A percentile compares a stretch with the other conserved stretches of the same genome.
phyloP scores from a whole-genome alignment of 2,888 invertebrate genomes.

The Lissonota sp. region DNA sequence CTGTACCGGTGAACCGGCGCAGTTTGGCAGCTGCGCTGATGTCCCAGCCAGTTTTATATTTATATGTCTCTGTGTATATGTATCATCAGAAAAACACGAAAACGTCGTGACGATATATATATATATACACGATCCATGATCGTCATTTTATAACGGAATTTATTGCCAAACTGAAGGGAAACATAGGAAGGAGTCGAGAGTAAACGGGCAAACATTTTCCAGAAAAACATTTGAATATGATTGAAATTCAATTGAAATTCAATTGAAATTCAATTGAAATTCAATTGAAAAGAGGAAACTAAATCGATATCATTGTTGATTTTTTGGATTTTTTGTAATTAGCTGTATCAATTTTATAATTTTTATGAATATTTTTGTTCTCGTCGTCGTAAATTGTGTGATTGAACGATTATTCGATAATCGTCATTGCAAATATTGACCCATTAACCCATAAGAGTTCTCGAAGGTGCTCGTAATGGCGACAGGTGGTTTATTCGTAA shows the following conservation, averaged over 20 bases:
- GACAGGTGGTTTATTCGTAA: constrained; percentile 22
- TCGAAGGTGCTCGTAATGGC: background rate
- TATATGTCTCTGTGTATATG: background rate
- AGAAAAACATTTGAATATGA: background rate
- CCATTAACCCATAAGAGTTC: background rate
- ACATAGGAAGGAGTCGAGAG: background rate
- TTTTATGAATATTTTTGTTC: no score
- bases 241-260: no score
- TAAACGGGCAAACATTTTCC: background rate
- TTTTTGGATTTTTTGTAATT: no score
- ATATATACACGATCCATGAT: background rate
- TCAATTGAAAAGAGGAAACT: no score
- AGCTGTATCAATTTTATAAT: no score
- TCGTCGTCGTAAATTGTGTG: background rate
- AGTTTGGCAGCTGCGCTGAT: constrained; percentile 60
- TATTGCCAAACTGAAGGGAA: constrained; percentile 28
- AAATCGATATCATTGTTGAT: no score
- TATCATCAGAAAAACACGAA: constrained; percentile 34
- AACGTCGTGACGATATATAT: constrained; percentile 15
- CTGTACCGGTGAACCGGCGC: constrained; percentile 26
- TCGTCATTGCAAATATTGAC: background rate
- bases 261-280: no score
- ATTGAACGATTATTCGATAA: constrained; percentile 12
- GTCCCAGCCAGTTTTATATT: constrained; percentile 43
- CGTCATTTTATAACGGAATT: constrained; percentile 42